Percentiles rank a stretch among this genome's conserved stretches.
These are phyloP conservation scores for Adela reaumurella DNA, from an alignment of 2,888 invertebrate genomes.

Conservation along the genomic window DNA sequence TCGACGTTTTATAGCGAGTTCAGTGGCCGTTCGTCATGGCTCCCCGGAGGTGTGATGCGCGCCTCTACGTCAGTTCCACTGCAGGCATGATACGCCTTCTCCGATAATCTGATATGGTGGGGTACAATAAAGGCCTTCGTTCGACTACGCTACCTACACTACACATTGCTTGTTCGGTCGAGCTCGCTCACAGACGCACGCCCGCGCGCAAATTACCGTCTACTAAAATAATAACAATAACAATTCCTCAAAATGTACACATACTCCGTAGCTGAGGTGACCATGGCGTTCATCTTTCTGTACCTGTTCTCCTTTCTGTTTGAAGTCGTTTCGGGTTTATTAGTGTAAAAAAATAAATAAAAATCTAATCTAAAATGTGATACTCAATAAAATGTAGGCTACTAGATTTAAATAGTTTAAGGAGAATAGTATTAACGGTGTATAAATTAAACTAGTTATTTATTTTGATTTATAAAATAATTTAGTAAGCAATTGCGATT, in stretches of 20 bases:
- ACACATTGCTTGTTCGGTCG: background rate
- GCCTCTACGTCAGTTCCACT: too few relatives aligned
- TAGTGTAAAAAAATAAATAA: slow-evolving; percentile 24
- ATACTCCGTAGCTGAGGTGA: slow-evolving; percentile 49
- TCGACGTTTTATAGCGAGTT: too few relatives aligned
- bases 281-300: slow-evolving; percentile 41
- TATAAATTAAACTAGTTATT: too few relatives aligned
- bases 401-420: background rate
- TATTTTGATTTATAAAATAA: too few relatives aligned
- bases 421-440: background rate
- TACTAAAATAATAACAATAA: background rate
- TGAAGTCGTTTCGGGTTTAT: slow-evolving; percentile 44
- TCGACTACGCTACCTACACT: slow-evolving; percentile 1
- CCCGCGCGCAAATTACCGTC: background rate
- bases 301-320: slow-evolving; percentile 46
- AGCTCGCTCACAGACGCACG: background rate
- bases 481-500: too few relatives aligned
- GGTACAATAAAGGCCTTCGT: background rate
- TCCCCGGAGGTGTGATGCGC: too few relatives aligned
- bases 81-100: too few relatives aligned
- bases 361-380: slow-evolving; percentile 32
- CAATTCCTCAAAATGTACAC: slow-evolving; percentile 24
- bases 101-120: too few relatives aligned
- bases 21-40: too few relatives aligned
- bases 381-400: slow-evolving; percentile 17